phyloP scores from a whole-genome alignment of 2,113 vertebrate genomes.

The Nothoprocta pentlandii region DNA sequence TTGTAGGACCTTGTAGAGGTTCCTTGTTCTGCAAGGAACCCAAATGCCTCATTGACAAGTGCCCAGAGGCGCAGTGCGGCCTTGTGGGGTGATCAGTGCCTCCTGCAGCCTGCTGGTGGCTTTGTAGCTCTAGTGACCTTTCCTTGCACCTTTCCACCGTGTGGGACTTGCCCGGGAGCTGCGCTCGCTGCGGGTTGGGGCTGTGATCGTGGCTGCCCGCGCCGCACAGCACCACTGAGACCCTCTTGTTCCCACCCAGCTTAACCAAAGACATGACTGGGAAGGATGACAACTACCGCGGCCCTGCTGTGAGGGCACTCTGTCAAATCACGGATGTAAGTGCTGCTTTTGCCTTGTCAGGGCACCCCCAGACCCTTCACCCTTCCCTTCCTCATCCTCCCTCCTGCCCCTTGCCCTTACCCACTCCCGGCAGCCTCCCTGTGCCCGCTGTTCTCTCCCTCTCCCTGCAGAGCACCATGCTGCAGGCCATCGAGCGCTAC shows the following conservation, averaged over 20 bases:
- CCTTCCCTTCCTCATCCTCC: not conserved
- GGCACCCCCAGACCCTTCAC: not conserved
- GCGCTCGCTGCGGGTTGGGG: not conserved
- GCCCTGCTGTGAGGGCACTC: conserved; percentile 82
- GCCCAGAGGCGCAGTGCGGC: not conserved
- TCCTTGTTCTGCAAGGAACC: not conserved
- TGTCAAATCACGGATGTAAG: conserved; percentile 87
- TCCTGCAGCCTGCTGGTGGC: not conserved
- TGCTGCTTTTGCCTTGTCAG: not conserved
- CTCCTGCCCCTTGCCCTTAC: not conserved
- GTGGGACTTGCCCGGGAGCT: not conserved
- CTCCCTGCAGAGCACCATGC: conserved; percentile 81
- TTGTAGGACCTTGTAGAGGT: not conserved
- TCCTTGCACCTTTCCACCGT: not conserved
- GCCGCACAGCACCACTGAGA: not conserved
- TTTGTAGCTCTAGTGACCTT: not conserved
- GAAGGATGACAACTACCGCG: conserved; percentile 86
- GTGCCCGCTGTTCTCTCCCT: not conserved
- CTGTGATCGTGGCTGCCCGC: too few relatives aligned
- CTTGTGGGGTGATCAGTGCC: not conserved
- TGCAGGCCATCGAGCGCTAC: conserved; percentile 86
- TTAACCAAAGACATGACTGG: conserved; percentile 89
- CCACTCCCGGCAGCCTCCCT: not conserved
- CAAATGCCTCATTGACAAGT: not conserved
- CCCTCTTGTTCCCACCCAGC: conserved; percentile 49